Base-by-base conservation (phyloP, 2,113 vertebrate genomes). In the Gymnorhina tibicen region DNA sequence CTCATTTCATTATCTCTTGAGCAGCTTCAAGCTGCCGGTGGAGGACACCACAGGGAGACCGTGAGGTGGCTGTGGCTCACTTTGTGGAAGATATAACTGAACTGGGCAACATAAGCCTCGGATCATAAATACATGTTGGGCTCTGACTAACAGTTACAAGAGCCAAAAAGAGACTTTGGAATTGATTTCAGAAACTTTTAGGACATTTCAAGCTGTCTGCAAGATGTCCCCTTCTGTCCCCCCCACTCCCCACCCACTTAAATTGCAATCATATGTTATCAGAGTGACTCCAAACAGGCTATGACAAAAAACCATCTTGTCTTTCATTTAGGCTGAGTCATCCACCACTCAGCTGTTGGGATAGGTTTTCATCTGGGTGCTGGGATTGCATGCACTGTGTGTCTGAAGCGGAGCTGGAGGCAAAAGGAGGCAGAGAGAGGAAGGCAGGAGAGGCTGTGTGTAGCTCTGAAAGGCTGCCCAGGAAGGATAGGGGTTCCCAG, bases 221-320 rank as follows among this genome's bases (percentile, higher is more conserved):
- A 89, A 93, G 74, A 94, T 85, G 93, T 89, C 66, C 66, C 49
- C 16, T 91, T 89, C 74, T 49, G 53, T 70, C 33, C 33, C 12
- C n/a, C 4, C 23, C 2, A 27, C 73, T 84, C 69, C 60, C 33
- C 86, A 78, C 89, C 86, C 89, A 92, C 76, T 64, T 86, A 89
- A 93, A 96, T 96, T 92, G 52, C 86, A 75, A 89, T 87, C 92
- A 75, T 46, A 85, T 91, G 86, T 56, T 87, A 95, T 91, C 83
- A 67, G 68, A 91, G 50, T 67, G 64, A 91, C 75, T 94, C 55
- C 0, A 3, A 58, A 69, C n/a, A 1, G 2, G 62, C 66, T 85
- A 53, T 0, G 1, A 44, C 0, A 13, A 72, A 92, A 92, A 89
- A 28, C 0, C 24, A 53, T 94, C 53, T 60, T 75, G 74, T 60